Evolutionary conservation across 2,797 vertebrate genomes (phyloP), one percentile per base, ranked within the genome.

Genomic region (Margarornis squamiger): DNA sequence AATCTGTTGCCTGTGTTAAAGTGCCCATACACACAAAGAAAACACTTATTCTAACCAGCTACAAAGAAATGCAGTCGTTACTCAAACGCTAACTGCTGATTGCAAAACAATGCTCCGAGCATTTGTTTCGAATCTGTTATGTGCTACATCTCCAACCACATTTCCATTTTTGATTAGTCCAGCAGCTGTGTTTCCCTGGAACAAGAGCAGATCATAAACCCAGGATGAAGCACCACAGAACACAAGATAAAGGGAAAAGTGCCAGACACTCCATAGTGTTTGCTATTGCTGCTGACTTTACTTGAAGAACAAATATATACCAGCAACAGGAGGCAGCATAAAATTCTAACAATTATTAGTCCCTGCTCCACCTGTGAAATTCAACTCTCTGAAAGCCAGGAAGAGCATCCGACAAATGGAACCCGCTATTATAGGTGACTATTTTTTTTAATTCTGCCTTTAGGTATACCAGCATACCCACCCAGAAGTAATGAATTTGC

Each of bases 151-250:
- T 90, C 65, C 75, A 95, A 77, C 38, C 52, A 78, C 57, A 82
- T 92, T 95, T 93, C 67, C 80, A 93, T 95, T 93, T 95, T 91
- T 95, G 75, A 96, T 96, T 92, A 95, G 90, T 93, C 65, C 67
- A 88, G 81, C 95, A 96, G 96, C 92, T 96, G 95, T 92, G 80
- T 43, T 94, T 88, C 71, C 74, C 83, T 96, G 94, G 95, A 95
- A 95, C 83, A 72, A 80, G 49, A 68, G 76, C 55, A 82, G 74
- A 82, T 71, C 88, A 88, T 63, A 92, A 92, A 96, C 63, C 76
- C 61, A 79, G 67, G 74, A 90, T 87, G 74, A 82, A 95, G 86
- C 80, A 76, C 65, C 75, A 54, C 86, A 55, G 70, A 95, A 75
- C 34, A 84, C 51, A 86, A 85, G 73, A 90, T 63, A 78, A 82